phyloP scores from a whole-genome alignment of 1,140 invertebrate genomes.

The Sipha flava region DNA sequence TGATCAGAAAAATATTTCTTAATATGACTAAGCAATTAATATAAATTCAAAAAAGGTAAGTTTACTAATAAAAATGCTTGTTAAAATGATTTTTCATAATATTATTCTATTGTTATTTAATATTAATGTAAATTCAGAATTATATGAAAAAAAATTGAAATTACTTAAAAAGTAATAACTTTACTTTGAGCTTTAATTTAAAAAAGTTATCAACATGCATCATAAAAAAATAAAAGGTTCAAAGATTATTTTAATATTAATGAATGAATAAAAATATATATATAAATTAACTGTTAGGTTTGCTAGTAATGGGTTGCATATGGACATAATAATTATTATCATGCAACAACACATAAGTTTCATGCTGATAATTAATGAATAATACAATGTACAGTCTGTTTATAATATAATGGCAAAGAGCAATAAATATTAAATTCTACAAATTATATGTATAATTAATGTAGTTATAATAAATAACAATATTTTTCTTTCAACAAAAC shows the following conservation, averaged over 20 bases:
- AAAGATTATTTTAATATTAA: slow-evolving; percentile 4
- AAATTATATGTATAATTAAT: too few relatives aligned
- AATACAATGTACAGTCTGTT: background rate
- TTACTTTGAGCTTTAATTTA: background rate
- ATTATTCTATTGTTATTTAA: background rate
- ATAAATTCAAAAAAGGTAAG: background rate
- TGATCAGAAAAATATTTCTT: background rate
- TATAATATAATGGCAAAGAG: background rate
- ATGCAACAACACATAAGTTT: slow-evolving; percentile 4
- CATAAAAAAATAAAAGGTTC: background rate
- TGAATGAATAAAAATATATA: too few relatives aligned
- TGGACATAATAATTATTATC: slow-evolving; percentile 1
- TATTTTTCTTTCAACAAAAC: too few relatives aligned
- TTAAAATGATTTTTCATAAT: background rate
- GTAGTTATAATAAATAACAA: too few relatives aligned
- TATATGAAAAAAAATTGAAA: background rate
- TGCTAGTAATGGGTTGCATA: background rate
- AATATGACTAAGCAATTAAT: background rate
- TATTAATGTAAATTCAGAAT: background rate
- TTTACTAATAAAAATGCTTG: background rate
- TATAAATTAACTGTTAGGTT: slow-evolving; percentile 13
- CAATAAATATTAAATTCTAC: too few relatives aligned
- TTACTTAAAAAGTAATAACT: background rate
- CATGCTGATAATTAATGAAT: background rate
- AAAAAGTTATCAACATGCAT: background rate